A percentile compares a stretch with the other conserved stretches of the same genome.
These are phyloP conservation scores for Pelvicachromis taeniatus DNA, from an alignment of 2,113 vertebrate genomes.

Conservation along the genomic window DNA sequence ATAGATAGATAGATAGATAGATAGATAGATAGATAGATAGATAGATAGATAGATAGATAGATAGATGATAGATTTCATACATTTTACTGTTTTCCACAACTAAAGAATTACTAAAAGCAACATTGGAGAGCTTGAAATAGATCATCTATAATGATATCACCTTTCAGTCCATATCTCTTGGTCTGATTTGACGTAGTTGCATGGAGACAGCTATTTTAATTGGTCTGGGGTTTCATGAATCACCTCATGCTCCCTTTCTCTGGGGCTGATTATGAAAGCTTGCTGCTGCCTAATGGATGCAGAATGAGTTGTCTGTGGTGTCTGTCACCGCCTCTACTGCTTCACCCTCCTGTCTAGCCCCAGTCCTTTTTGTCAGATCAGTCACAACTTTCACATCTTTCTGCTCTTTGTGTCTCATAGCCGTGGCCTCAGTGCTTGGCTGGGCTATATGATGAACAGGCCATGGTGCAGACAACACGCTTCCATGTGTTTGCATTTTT, in stretches of 20 bases:
- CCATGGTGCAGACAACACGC: neutral
- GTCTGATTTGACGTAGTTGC: neutral
- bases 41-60: too few relatives aligned
- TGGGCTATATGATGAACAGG: neutral
- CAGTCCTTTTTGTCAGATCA: conserved; percentile 2
- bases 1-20: too few relatives aligned
- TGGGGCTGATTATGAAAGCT: conserved; percentile 40
- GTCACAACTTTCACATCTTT: conserved; percentile 4
- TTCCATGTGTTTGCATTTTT: neutral
- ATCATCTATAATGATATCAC: neutral
- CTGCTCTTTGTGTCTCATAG: conserved; percentile 20
- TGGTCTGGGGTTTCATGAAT: conserved; percentile 35
- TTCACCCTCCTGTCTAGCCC: neutral
- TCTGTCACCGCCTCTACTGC: conserved; percentile 8
- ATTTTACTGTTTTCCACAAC: neutral
- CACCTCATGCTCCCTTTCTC: conserved; percentile 27
- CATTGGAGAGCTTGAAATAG: neutral
- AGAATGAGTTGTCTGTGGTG: conserved; percentile 42
- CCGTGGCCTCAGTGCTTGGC: conserved; percentile 26
- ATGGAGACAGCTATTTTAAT: conserved; percentile 35
- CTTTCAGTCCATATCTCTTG: neutral
- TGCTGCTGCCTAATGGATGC: conserved; percentile 30
- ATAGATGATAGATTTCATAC: neutral
- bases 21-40: too few relatives aligned
- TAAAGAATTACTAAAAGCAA: neutral